phyloP scores from a whole-genome alignment of 1,140 invertebrate genomes.

The Anastrepha obliqua region DNA sequence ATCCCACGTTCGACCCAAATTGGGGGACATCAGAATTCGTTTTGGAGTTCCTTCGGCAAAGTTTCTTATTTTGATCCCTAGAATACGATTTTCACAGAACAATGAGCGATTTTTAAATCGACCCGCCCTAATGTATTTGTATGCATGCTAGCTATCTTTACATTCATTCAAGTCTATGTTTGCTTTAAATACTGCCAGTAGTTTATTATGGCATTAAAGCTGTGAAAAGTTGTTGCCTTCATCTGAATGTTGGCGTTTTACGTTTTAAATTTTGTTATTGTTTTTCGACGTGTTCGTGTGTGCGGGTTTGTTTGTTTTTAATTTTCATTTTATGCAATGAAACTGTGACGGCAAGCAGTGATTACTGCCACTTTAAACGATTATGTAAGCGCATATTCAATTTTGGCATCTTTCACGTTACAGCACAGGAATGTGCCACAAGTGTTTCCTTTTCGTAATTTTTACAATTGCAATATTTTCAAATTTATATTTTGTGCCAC shows the following conservation, averaged over 20 bases:
- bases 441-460: not conserved
- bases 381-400: conserved; percentile 30
- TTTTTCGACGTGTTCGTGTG: not conserved
- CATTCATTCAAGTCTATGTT: not conserved
- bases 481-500: not conserved
- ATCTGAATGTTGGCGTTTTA: not conserved
- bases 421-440: not conserved
- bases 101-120: too few species aligned
- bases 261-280: not conserved
- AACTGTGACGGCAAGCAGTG: not conserved
- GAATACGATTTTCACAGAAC: too few species aligned
- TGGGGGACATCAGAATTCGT: too few species aligned
- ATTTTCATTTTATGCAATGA: not conserved
- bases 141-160: too few species aligned
- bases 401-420: not conserved
- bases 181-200: not conserved
- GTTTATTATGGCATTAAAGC: conserved; percentile 28
- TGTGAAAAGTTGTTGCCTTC: conserved; percentile 9
- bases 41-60: too few species aligned
- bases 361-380: not conserved
- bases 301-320: not conserved
- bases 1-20: too few species aligned
- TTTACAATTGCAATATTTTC: not conserved
- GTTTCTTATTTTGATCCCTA: too few species aligned
- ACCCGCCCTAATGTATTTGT: too few species aligned